Percentiles rank a stretch among this genome's conserved stretches.
These are phyloP conservation scores for Sarcoramphus papa DNA, from an alignment of 2,797 vertebrate genomes.

Conservation along the genomic window DNA sequence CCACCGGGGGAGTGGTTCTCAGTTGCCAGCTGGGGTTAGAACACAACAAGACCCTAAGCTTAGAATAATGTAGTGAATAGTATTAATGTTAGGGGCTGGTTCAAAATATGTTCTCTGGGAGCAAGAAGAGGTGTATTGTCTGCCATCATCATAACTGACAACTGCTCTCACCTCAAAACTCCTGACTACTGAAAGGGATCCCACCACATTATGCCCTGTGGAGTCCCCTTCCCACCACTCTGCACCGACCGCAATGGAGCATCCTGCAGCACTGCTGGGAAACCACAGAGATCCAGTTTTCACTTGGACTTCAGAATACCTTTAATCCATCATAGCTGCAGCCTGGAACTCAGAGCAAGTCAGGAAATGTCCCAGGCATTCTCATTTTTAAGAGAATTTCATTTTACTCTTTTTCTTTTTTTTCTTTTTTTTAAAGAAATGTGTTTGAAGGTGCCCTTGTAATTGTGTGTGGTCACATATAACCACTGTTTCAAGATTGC, in stretches of 20 bases:
- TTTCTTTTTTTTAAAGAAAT: neutral
- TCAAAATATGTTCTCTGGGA: neutral
- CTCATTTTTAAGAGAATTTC: neutral
- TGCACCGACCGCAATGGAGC: neutral
- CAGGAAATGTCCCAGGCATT: neutral
- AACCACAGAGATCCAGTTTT: neutral
- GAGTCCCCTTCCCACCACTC: neutral
- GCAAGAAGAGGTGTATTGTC: neutral
- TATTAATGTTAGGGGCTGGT: neutral
- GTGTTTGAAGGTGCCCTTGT: constrained; percentile 57
- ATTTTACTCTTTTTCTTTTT: neutral
- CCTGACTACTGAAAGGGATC: neutral
- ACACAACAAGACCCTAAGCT: neutral
- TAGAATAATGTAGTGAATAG: neutral
- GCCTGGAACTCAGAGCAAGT: neutral
- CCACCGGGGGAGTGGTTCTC: too few relatives aligned
- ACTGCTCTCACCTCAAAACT: neutral
- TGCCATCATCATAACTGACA: neutral
- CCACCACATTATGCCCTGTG: neutral
- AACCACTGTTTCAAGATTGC: constrained; percentile 17
- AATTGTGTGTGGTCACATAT: neutral
- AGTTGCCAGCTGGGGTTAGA: too few relatives aligned
- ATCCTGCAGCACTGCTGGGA: neutral
- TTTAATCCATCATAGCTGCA: neutral
- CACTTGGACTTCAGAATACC: neutral